Conservation (phyloP, 2,113 vertebrate genomes). For the Clarias macrocephalus region DNA sequence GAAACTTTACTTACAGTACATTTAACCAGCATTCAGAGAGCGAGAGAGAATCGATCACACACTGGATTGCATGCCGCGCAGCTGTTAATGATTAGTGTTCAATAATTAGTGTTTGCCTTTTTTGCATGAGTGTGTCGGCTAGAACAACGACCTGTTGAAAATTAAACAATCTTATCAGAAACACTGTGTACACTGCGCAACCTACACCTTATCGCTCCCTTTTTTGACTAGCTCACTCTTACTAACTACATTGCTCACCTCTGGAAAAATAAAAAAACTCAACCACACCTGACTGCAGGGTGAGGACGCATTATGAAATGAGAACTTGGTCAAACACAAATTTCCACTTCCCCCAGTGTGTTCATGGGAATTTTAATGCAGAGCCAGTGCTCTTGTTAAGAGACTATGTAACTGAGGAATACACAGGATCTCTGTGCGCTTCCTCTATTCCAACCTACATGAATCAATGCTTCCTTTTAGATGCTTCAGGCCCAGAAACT, state of each 20-base stretch:
- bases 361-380: background rate
- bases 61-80: background rate
- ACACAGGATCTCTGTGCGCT: background rate
- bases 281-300: background rate
- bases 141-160: background rate
- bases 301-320: background rate
- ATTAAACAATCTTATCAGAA: constrained; percentile 25
- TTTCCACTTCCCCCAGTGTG: background rate
- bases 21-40: background rate
- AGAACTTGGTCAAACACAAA: background rate
- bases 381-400: background rate
- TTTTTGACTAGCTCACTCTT: background rate
- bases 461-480: background rate
- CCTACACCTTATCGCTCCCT: background rate
- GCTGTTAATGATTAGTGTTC: background rate
- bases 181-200: constrained; percentile 11
- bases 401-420: background rate
- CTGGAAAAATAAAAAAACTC: background rate
- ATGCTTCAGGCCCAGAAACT: background rate
- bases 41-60: background rate
- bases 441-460: background rate
- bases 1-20: background rate
- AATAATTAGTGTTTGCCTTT: background rate
- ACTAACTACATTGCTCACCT: background rate
- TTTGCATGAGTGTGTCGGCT: background rate